Evolutionary conservation across 2,888 invertebrate genomes (phyloP), one percentile per base, ranked within the genome.

Genomic region (Axea sp.): DNA sequence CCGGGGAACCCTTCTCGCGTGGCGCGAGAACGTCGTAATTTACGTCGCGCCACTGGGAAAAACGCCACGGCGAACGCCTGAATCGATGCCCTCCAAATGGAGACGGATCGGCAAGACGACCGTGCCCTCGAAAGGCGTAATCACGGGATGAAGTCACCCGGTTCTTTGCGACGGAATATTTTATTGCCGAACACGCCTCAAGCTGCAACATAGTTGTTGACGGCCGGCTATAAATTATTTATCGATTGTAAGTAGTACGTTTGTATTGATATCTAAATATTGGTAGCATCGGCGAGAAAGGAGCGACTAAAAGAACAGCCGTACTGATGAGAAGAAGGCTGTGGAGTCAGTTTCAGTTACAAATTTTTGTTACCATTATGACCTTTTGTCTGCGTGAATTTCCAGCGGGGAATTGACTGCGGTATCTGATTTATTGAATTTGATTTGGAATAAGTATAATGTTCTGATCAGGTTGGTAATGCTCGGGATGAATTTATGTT

Each of bases 261-360:
- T 33, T 7, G 53, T 47, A 71, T 71, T 71, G 71, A 71, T 64
- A 71, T 71, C 71, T 71, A 71, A 71, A 71, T 71, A 71, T 71
- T 49, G 60, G 47, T 30, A 31, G 37, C 15, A n/a, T n/a, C n/a
- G n/a, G n/a, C 12, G 28, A 8, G 22, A 19, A 39, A 14, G 17
- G 9, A 15, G 47, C 15, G 33, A n/a, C n/a, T n/a, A 49, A 51
- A 59, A 31, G 53, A 68, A 51, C 68, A 59, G 68, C 59, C 59
- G 68, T 37, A 17, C 14, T 49, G 51, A 53, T 37, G 65, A 55
- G 53, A 53, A 65, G 53, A 3, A 15, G 26, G 45, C 51, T 45
- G 45, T 37, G 45, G 65, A 55, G 8, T 15, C 1, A 8, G 31
- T 41, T 57, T 69, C 69, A 14, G 49, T 53, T 60, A 69, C 69